Evolutionary conservation across 2,113 vertebrate genomes (phyloP), one percentile per base, ranked within the genome.

Genomic region (Silurus glanis): DNA sequence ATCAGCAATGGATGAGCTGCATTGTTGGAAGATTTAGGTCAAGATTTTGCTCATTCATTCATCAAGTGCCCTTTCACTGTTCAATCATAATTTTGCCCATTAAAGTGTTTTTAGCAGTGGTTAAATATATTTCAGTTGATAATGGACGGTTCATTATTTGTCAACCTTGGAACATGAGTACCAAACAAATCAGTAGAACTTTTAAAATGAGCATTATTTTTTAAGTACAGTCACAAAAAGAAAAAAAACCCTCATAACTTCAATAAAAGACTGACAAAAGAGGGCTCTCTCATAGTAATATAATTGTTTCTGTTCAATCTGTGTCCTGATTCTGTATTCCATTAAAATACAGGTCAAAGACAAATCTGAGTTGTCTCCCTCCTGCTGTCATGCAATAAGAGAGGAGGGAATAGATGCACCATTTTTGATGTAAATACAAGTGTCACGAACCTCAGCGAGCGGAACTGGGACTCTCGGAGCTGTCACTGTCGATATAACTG

Each of bases 401-500:
- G 62, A 87, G 83, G n/a, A 81, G 62, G 61, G 59, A 83, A 85
- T 84, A 58, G 72, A 89, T 85, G 78, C 56, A 87, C 78, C 49
- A 81, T 53, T 72, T 87, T 58, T 58, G n/a, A 64, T 80, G 67
- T 84, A 86, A 85, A 87, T 58, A 87, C 66, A 62, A 49, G 75
- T 74, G 61, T 78, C 85, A 82, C 55, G 71, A 81, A 45, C 71
- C 74, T 71, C 78, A 64, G 72, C 25, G 5, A 67, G 21, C 8
- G 49, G 49, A 87, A 89, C 85, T 47, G 71, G 76, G 85, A 72
- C 82, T 88, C 85, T 47, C 78, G 2, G 21, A 55, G 79, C 51
- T 84, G 75, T 86, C 87, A 59, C 25, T 49, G 84, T 82, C 28
- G 66, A 82, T 90, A 67, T 72, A 62, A 69, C 51, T 23, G 21